A percentile compares a stretch with the other conserved stretches of the same genome.
Evolutionary conservation across 2,797 vertebrate genomes (phyloP).

Genomic region (Percopsis omiscomaycus): DNA sequence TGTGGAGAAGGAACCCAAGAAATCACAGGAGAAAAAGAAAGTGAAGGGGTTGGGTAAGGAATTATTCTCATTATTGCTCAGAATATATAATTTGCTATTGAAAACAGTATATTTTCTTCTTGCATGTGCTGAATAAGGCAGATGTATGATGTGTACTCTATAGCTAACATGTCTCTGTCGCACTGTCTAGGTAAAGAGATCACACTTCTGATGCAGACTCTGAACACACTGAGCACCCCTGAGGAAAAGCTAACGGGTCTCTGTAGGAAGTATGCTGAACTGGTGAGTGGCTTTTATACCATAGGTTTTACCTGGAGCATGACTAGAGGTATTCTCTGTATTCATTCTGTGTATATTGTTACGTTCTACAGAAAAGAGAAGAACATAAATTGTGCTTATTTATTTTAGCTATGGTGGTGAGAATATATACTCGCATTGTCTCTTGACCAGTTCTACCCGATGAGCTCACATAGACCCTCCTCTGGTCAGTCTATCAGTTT

Average conservation of each 20-base stretch:
- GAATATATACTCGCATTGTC: too few species aligned
- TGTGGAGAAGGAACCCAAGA: constrained; percentile 85
- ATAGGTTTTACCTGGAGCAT: too few species aligned
- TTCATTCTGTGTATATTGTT: too few species aligned
- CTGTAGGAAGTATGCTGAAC: constrained; percentile 97
- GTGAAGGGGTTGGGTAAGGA: constrained; percentile 90
- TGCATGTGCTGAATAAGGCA: too few species aligned
- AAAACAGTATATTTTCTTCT: too few species aligned
- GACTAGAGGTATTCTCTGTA: not conserved
- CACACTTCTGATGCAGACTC: constrained; percentile 96
- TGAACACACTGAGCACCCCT: constrained; percentile 95
- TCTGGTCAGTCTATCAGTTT: too few species aligned
- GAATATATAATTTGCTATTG: too few species aligned
- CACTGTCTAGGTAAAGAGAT: constrained; percentile 81
- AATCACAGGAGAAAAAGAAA: constrained; percentile 92
- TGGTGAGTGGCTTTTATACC: constrained; percentile 79
- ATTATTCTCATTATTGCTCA: not conserved
- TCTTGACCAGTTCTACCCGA: too few species aligned
- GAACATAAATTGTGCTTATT: too few species aligned
- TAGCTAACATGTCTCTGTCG: not conserved
- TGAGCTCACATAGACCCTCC: too few species aligned
- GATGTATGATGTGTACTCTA: not conserved
- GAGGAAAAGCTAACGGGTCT: constrained; percentile 94
- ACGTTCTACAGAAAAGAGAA: too few species aligned
- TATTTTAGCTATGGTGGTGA: too few species aligned